phyloP scores from a whole-genome alignment of 2,113 vertebrate species.

The Phodopus roborovskii region DNA sequence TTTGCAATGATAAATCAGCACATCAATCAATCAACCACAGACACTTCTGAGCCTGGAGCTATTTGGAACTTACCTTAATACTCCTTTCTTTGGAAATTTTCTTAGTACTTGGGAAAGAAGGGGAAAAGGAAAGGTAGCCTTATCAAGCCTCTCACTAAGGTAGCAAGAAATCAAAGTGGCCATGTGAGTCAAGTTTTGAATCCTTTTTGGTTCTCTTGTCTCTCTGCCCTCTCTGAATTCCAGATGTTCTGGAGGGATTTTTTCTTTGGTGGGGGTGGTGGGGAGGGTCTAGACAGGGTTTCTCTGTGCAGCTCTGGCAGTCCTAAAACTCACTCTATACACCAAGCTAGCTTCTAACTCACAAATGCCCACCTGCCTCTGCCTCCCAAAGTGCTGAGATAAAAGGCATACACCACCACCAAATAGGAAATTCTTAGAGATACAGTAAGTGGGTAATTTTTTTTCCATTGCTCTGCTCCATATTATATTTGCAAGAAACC shows the following conservation, averaged over 20 bases:
- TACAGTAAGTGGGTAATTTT: not conserved
- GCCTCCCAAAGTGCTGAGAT: too few relatives aligned
- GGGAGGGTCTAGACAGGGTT: too few relatives aligned
- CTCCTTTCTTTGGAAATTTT: not conserved
- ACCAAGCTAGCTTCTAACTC: too few relatives aligned
- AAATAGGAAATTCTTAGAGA: not conserved
- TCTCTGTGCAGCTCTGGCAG: too few relatives aligned
- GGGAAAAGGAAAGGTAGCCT: not conserved
- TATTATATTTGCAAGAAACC: conserved; percentile 18
- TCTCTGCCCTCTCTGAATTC: not conserved
- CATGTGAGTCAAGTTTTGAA: not conserved
- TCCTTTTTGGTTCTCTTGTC: not conserved
- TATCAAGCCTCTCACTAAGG: not conserved
- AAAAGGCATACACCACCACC: too few relatives aligned
- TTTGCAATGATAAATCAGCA: not conserved
- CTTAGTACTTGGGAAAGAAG: not conserved
- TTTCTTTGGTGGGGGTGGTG: too few relatives aligned
- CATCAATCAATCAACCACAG: not conserved
- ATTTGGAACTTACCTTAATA: not conserved
- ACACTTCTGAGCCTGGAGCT: not conserved
- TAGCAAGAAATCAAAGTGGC: not conserved
- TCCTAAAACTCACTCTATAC: too few relatives aligned
- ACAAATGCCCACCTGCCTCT: too few relatives aligned
- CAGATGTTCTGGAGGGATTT: too few relatives aligned
- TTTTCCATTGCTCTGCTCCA: not conserved